These are phyloP conservation scores for Agrochola macilenta DNA, from an alignment of 2,888 invertebrate genomes.

Conservation along the genomic window DNA sequence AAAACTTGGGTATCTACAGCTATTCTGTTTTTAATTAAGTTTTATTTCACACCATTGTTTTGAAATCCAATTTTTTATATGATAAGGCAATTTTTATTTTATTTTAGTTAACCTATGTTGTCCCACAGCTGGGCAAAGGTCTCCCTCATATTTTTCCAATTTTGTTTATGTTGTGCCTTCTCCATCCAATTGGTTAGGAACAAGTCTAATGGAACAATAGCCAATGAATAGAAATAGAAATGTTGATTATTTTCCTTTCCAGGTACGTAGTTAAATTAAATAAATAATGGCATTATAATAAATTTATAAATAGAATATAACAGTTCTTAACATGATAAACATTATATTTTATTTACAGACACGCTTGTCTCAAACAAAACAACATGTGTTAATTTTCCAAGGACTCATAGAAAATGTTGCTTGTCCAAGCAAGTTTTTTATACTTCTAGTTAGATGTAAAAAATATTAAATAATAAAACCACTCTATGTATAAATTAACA, in stretches of 20 bases:
- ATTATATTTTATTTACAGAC: slow-evolving; percentile 3
- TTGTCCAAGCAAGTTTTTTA: slow-evolving; percentile 21
- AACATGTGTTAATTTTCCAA: slow-evolving; percentile 36
- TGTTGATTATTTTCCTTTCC: neutral
- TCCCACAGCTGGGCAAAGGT: too few species aligned
- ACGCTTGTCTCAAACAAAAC: neutral
- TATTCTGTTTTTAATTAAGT: too few species aligned
- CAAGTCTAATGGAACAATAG: neutral
- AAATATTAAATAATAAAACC: slow-evolving; percentile 16
- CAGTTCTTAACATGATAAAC: neutral
- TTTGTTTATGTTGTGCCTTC: too few species aligned
- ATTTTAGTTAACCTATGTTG: too few species aligned
- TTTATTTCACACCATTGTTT: too few species aligned
- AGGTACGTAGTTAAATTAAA: neutral
- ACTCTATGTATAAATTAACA: slow-evolving; percentile 30
- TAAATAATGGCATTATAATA: neutral
- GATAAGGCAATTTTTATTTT: too few species aligned
- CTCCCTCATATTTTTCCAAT: too few species aligned
- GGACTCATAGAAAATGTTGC: slow-evolving; percentile 38
- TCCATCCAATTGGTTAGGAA: too few species aligned
- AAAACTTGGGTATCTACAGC: too few species aligned
- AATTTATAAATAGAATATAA: neutral
- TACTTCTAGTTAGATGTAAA: slow-evolving; percentile 24
- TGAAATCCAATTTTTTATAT: too few species aligned
- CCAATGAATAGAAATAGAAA: neutral